Base-by-base conservation (phyloP, 2,797 vertebrate genomes). In the Botia kubotai region DNA sequence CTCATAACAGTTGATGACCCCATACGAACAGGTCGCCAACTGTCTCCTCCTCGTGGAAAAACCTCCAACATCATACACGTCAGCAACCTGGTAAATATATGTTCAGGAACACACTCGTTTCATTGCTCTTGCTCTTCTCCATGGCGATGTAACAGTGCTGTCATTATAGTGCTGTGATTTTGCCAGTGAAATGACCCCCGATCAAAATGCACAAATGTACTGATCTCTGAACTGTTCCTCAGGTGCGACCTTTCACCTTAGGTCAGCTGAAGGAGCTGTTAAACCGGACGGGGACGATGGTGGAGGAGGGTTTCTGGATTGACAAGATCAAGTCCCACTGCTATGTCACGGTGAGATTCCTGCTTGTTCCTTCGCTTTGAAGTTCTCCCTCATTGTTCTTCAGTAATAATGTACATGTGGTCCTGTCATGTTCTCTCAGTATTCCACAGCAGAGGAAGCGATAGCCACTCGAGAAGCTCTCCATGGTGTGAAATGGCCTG, bases 291-390 rank as follows among this genome's bases (percentile, higher is more conserved):
- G 97, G 97, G 53, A 91, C 88, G 0, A 43, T 97, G 84, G 89
- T 95, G 73, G 96, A 98, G 72, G 97, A 97, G 0, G 94, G 93
- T 53, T 98, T 98, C 89, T 98, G 97, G 96, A 97, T 97, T 4
- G 96, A 98, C 90, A 96, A 97, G 88, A 98, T 98, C 88, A 97
- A 97, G 86, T 97, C 96, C 19, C 96, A 98, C 84, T 97, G 96
- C 91, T 97, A 91, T n/a, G 96, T 96, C 83, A 98, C 96, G 10
- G 97, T 97, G 84, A 94, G 92, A 85, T 73, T 14, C 75, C 12
- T 29, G n/a, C 17, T 23, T 36, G n/a, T 29, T 39, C 36, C 5
- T 39, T 39, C 7, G n/a, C 23, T 23, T 26, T 67, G 2, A 19
- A 55, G 68, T 50, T 23, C 4, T 43, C 21, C 26, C 21, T n/a